Evolutionary conservation across 2,113 vertebrate genomes (phyloP), one percentile per base, ranked within the genome.

Genomic region (Platysternon megacephalum): DNA sequence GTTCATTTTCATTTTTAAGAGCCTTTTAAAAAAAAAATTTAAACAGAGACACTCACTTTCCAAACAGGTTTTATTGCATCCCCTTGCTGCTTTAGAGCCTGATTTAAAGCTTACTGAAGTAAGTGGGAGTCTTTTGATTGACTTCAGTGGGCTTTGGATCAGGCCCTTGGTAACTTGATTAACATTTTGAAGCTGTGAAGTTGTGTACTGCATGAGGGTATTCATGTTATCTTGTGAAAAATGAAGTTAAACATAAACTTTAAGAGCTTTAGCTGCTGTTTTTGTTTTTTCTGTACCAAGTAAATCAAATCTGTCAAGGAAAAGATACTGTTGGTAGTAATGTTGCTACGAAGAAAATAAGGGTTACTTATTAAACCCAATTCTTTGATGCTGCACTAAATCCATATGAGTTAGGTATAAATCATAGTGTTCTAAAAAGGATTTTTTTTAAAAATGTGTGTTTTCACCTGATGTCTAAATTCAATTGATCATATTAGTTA

Each of bases 341-440:
- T 94, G 86, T 68, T 97, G 92, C 55, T 91, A 13, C 95, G 86
- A 97, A 96, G 86, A 96, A 96, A 96, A 95, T 92, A 93, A 51
- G n/a, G 79, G 93, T 97, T 91, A 96, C 96, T 97, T 92, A 96
- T 97, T 97, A 93, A 97, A 91, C 86, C 2, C 0, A 22, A 92
- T 97, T 95, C 65, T 95, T 74, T 95, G 95, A 93, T 91, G 85
- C 81, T 96, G 46, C 48, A 17, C 58, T 81, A 88, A 95, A 91
- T 49, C 58, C 49, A 94, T 93, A 87, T 24, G 68, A 95, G 61
- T 86, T 68, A 68, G 46, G 88, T 90, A 83, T 0, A 46, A 21
- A 83, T 96, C 94, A 86, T 84, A 86, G 61, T 4, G 21, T 91
- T 94, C 58, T 88, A 90, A 85, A 95, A 56, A 81, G 53, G 94